A percentile compares a stretch with the other conserved stretches of the same genome.
phyloP scores from a whole-genome alignment of 2,113 vertebrate genomes.

The Promerops cafer region DNA sequence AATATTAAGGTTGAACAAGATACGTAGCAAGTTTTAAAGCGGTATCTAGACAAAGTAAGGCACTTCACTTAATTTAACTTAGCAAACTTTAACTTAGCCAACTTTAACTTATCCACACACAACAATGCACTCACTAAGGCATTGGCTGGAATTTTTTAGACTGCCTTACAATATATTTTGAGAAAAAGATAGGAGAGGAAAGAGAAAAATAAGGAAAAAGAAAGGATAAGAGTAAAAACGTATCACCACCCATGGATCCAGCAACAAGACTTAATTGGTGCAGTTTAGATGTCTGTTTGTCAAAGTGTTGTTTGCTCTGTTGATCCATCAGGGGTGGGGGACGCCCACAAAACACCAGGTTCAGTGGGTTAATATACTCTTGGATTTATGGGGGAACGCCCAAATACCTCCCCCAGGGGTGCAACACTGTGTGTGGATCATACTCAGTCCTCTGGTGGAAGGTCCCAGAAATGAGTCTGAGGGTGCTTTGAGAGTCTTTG shows the following conservation, averaged over 20 bases:
- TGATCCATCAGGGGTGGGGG: rapidly evolving
- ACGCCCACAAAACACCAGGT: not conserved
- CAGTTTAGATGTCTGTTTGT: not conserved
- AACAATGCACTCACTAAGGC: not conserved
- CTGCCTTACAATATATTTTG: not conserved
- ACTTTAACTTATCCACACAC: not conserved
- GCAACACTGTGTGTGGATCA: not conserved
- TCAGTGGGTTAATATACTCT: not conserved
- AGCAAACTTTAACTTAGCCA: not conserved
- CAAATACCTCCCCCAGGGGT: not conserved
- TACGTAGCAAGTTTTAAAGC: not conserved
- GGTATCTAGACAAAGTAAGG: not conserved
- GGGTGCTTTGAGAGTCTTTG: not conserved
- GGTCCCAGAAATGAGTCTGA: not conserved
- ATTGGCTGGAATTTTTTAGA: not conserved
- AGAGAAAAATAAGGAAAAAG: not conserved
- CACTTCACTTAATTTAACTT: not conserved
- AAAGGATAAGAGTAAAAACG: not conserved
- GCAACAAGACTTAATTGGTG: not conserved
- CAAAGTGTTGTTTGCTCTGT: not conserved
- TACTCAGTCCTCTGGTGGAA: not conserved
- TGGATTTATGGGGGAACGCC: not conserved
- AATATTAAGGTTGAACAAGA: not conserved
- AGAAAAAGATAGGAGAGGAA: not conserved
- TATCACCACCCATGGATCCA: not conserved